phyloP scores from a whole-genome alignment of 2,888 invertebrate species.

The Parnassius orleans region DNA sequence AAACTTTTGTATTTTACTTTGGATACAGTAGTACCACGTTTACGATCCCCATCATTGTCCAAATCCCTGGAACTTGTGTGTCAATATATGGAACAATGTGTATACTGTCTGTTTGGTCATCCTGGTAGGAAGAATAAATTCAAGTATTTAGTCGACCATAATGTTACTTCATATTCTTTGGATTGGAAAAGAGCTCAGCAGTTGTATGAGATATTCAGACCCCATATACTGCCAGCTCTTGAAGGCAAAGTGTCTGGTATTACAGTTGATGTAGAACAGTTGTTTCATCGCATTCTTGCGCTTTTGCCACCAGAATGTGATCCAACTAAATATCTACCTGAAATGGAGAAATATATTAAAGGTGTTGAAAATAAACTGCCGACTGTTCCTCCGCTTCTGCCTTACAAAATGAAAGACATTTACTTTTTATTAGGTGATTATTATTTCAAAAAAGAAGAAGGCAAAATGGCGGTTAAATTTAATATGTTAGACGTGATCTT shows the following conservation, averaged over 20 bases:
- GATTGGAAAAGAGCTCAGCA: constrained; percentile 88
- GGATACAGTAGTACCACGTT: constrained; percentile 85
- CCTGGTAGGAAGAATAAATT: constrained; percentile 84
- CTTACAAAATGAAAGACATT: constrained; percentile 85
- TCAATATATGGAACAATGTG: constrained; percentile 90
- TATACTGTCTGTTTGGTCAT: constrained; percentile 92
- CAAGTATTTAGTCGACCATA: constrained; percentile 87
- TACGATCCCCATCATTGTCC: constrained; percentile 84
- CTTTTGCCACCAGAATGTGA: constrained; percentile 86
- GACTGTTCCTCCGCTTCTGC: constrained; percentile 71
- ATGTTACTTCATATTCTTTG: constrained; percentile 84
- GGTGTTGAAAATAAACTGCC: constrained; percentile 81
- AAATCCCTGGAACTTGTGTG: constrained; percentile 85
- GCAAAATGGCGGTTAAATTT: constrained; percentile 87
- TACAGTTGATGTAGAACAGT: constrained; percentile 88
- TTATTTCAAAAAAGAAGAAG: constrained; percentile 93
- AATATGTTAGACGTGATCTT: constrained; percentile 92
- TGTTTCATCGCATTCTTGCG: constrained; percentile 85
- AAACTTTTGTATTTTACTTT: constrained; percentile 89
- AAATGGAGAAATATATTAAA: constrained; percentile 85
- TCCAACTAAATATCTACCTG: constrained; percentile 82
- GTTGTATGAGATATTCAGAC: constrained; percentile 90
- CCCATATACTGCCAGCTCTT: constrained; percentile 89
- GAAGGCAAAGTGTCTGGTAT: constrained; percentile 88
- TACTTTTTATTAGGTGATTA: constrained; percentile 96